Evolutionary conservation across 2,888 invertebrate genomes (phyloP).

Genomic region (Perizoma flavofasciatum): DNA sequence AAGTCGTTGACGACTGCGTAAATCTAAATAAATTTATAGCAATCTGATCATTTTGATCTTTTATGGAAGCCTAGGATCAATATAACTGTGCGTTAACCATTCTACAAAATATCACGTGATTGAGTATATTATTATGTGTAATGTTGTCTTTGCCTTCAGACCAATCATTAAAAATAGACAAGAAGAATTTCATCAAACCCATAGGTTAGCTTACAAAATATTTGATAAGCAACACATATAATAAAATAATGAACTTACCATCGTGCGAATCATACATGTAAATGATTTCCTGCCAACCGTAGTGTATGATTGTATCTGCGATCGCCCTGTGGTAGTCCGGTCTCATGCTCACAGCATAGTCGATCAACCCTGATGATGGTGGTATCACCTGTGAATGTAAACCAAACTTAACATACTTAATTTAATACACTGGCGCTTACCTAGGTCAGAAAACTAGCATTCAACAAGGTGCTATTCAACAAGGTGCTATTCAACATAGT

Average conservation of each 20-base stretch:
- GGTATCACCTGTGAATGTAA: constrained; percentile 87
- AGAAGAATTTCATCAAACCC: no score
- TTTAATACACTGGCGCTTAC: no score
- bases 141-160: no score
- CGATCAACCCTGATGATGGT: constrained; percentile 94
- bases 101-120: no score
- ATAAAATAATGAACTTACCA: constrained; percentile 84
- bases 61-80: no score
- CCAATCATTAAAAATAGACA: no score
- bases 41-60: no score
- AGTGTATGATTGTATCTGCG: constrained; percentile 96
- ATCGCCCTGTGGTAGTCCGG: constrained; percentile 98
- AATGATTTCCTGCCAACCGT: constrained; percentile 95
- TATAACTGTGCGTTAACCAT: no score
- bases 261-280: constrained; percentile 96
- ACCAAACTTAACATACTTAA: neutral
- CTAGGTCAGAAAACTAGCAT: neutral
- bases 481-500: neutral
- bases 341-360: constrained; percentile 96
- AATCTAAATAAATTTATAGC: no score
- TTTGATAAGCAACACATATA: constrained; percentile 25
- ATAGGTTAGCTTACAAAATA: no score
- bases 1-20: no score
- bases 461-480: neutral
- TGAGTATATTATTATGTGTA: no score